A percentile compares a stretch with the other conserved stretches of the same genome.
These are phyloP conservation scores for Saccostrea echinata DNA, from an alignment of 1,140 invertebrate genomes.

Conservation along the genomic window DNA sequence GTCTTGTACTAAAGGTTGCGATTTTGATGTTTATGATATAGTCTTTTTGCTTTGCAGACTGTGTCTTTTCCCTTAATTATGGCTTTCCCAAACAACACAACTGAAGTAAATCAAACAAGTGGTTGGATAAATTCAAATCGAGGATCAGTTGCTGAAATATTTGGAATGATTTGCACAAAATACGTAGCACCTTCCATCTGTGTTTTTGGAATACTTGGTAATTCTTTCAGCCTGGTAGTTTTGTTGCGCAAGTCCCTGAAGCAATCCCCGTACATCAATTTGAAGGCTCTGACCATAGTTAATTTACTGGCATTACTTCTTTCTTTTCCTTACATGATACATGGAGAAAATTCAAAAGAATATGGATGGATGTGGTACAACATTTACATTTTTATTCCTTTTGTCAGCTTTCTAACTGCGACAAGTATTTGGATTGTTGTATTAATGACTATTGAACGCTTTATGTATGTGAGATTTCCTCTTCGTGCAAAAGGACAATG, in stretches of 20 bases:
- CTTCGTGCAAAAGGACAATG: conserved; percentile 56
- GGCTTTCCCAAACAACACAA: not conserved
- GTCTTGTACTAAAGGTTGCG: too few relatives aligned
- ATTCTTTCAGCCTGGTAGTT: conserved; percentile 64
- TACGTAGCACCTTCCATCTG: conserved; percentile 61
- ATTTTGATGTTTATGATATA: not conserved
- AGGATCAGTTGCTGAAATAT: not conserved
- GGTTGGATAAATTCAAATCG: not conserved
- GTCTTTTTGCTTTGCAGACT: not conserved
- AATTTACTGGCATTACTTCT: conserved; percentile 60
- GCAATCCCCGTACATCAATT: conserved; percentile 65
- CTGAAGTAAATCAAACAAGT: not conserved
- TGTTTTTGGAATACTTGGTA: conserved; percentile 65
- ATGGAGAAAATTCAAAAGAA: not conserved
- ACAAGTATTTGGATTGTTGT: conserved; percentile 63
- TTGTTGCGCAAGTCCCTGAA: conserved; percentile 56
- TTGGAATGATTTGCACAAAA: conserved; percentile 32
- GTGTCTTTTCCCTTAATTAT: not conserved
- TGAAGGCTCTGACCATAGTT: conserved; percentile 60
- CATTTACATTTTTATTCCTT: conserved; percentile 57
- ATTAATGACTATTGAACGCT: conserved; percentile 64
- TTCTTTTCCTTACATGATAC: conserved; percentile 50
- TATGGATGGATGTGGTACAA: conserved; percentile 53
- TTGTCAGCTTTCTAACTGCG: conserved; percentile 59
- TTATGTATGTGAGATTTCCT: conserved; percentile 57